Conservation (phyloP, 2,797 vertebrate species). For the Coendou prehensilis region DNA sequence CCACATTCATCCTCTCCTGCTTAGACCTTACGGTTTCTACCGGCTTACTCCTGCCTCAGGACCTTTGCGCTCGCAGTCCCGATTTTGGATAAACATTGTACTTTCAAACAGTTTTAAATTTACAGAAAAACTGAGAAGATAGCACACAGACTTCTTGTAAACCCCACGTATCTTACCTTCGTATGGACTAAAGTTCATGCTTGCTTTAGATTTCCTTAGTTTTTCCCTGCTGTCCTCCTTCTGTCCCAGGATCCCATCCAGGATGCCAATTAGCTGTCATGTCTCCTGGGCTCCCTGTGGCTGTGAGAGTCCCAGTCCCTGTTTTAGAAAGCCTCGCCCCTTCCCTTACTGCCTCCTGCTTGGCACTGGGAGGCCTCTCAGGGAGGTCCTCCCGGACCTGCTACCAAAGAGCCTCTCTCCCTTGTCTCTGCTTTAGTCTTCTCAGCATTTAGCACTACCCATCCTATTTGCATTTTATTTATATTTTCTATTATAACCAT, state of each 20-base stretch:
- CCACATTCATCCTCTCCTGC: neutral
- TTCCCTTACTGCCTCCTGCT: neutral
- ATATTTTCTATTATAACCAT: neutral
- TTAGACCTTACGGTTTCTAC: neutral
- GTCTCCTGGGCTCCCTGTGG: neutral
- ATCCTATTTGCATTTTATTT: neutral
- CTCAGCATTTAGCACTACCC: neutral
- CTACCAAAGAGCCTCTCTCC: neutral
- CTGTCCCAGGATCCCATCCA: neutral
- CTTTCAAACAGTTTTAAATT: neutral
- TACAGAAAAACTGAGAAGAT: neutral
- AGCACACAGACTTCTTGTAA: neutral
- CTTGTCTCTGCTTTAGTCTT: neutral
- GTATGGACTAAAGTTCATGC: neutral
- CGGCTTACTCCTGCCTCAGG: neutral
- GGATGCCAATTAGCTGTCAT: neutral
- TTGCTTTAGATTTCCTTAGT: neutral
- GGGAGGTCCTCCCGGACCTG: neutral
- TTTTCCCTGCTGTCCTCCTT: neutral
- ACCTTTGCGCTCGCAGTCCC: neutral
- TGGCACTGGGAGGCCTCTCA: no score
- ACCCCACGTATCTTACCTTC: neutral
- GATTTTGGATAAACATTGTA: neutral
- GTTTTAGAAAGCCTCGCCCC: neutral
- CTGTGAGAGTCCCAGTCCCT: neutral